Conservation (phyloP, 2,113 vertebrate species). For the Camarhynchus parvulus region DNA sequence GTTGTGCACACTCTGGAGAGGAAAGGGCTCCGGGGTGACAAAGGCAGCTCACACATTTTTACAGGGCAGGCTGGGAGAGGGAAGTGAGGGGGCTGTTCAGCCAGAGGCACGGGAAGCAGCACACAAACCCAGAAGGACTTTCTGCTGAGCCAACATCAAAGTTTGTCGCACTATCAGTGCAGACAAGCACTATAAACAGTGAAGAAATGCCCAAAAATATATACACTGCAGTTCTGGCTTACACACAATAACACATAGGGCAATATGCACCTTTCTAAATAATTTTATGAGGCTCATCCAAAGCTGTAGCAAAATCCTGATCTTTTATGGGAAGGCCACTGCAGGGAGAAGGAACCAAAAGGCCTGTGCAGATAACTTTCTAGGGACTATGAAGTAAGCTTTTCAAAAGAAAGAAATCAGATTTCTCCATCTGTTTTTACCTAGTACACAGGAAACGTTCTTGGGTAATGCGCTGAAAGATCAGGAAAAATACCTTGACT, state of each 20-base stretch:
- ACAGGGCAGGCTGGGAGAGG: neutral
- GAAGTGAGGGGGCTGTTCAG: neutral
- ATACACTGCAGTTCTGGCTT: neutral
- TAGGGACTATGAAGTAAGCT: neutral
- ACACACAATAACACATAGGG: neutral
- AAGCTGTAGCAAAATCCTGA: neutral
- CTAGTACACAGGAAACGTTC: neutral
- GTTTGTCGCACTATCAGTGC: neutral
- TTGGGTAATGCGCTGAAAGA: neutral
- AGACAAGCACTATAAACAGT: neutral
- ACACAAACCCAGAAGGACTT: neutral
- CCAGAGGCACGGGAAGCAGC: neutral
- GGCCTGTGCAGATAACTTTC: neutral
- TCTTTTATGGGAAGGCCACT: neutral
- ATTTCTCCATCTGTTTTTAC: neutral
- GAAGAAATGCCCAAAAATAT: neutral
- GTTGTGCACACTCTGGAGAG: neutral
- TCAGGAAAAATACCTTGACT: neutral
- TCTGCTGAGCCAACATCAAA: accelerated
- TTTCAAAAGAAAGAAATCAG: neutral
- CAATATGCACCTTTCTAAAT: neutral
- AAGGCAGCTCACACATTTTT: neutral
- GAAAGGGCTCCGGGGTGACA: neutral
- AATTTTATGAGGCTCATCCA: neutral
- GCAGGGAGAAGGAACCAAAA: neutral